Conservation (phyloP, 2,113 vertebrate genomes). For the Crotalus viridis region DNA sequence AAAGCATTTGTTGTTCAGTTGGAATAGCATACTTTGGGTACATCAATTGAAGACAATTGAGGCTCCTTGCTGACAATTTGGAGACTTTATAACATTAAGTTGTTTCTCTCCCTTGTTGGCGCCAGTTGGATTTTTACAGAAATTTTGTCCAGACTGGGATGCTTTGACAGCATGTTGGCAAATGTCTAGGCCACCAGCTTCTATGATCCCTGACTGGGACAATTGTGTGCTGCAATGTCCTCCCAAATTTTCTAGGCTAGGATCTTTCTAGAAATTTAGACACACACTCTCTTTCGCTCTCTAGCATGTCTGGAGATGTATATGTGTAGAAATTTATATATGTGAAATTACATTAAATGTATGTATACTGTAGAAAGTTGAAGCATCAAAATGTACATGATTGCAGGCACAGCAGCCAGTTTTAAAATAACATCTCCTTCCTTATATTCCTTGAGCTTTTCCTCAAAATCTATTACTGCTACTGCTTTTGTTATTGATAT, state of each 20-base stretch:
- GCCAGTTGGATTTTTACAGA: not conserved
- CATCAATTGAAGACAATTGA: not conserved
- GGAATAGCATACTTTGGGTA: not conserved
- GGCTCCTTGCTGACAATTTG: not conserved
- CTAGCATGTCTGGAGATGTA: not conserved
- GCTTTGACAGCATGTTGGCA: not conserved
- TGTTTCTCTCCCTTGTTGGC: not conserved
- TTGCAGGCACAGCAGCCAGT: not conserved
- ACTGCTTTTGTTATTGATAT: too few relatives aligned
- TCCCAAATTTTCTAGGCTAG: not conserved
- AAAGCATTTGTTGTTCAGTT: not conserved
- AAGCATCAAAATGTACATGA: not conserved
- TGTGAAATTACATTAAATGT: not conserved
- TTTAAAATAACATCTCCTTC: not conserved
- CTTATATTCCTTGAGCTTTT: too few relatives aligned
- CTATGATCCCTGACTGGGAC: not conserved
- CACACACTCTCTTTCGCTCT: not conserved
- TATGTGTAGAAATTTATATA: not conserved
- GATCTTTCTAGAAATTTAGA: not conserved
- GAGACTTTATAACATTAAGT: not conserved
- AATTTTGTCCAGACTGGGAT: not conserved
- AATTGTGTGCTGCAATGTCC: not conserved
- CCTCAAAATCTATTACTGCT: too few relatives aligned
- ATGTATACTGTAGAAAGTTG: not conserved
- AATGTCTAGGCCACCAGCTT: not conserved